Percentiles rank a stretch among this genome's conserved stretches.
phyloP scores from a whole-genome alignment of 2,113 vertebrate genomes.

The Nannospalax galili region DNA sequence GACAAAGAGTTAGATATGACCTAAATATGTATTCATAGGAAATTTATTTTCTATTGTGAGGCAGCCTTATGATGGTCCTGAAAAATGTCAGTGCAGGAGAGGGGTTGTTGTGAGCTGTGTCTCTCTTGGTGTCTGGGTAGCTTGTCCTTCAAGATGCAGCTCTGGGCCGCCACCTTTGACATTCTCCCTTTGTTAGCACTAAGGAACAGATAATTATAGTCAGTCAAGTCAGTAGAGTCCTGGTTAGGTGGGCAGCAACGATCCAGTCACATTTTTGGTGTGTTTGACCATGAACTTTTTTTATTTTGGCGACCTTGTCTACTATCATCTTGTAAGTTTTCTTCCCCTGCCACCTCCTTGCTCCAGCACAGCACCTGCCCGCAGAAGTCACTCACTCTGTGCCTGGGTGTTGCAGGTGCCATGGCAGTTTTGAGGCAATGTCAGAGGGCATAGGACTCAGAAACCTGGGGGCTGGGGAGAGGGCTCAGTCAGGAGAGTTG shows the following conservation, averaged over 20 bases:
- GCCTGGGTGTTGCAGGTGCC: accelerated
- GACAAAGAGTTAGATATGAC: neutral
- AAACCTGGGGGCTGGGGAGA: too few relatives aligned
- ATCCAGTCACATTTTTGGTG: neutral
- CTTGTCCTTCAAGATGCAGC: neutral
- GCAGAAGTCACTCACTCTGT: accelerated
- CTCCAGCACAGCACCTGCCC: neutral
- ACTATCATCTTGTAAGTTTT: neutral
- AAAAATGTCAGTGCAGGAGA: accelerated
- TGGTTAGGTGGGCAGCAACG: accelerated
- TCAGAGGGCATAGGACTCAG: neutral
- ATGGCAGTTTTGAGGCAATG: accelerated
- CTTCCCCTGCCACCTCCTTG: accelerated
- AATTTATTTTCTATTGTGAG: neutral
- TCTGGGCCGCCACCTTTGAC: neutral
- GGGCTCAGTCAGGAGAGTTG: too few relatives aligned
- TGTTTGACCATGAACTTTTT: neutral
- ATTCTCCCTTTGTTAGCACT: neutral
- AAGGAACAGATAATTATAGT: accelerated
- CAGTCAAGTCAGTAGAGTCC: neutral
- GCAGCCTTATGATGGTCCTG: too few relatives aligned
- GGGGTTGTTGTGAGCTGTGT: accelerated
- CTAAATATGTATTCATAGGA: neutral
- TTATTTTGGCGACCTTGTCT: neutral
- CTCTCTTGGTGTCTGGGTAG: accelerated